Base-by-base conservation (phyloP, 2,888 invertebrate species). In the Hypselothyrea guttata region DNA sequence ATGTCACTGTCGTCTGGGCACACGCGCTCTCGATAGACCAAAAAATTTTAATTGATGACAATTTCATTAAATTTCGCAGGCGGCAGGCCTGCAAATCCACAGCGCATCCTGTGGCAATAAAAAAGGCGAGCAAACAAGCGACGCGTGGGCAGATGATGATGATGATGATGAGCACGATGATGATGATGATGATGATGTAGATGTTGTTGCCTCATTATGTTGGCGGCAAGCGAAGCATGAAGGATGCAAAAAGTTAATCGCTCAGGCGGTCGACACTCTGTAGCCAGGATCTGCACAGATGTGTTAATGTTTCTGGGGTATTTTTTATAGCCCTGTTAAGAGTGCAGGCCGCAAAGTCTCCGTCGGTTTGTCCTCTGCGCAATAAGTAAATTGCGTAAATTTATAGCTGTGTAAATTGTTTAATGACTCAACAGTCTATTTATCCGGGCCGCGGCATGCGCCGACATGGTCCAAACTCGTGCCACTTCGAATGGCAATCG, bases 1-100 rank as follows among this genome's bases (percentile, higher is more conserved):
- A 62, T 63, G 71, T 75, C 79, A 75, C 68, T 82, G 68, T 75
- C 70, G 67, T 51, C 57, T 67, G 66, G 8, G 37, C 66, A 47
- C 77, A 76, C 58, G 64, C 71, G 63, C 73, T 68, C 54, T 71
- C 66, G 69, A 69, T 66, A 79, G 63, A 51, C 75, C 22, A 22
- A 22, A 22, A 73, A 84, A 86, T 87, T 87, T 87, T 87, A 87
- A 87, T 87, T 87, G 87, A 87, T 87, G 87, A 87, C 87, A 86
- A 87, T 86, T 87, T 87, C 86, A 87, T 87, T 87, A 87, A 87
- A 83, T 76, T 74, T 67, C 67, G 44, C 38, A 45, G 22, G 58
- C 48, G 59, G 59, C 48, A 37, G 55, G 57, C 70, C 63, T 68
- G 45, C 57, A 71, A 71, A 78, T 75, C 62, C 53, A 48, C 59